These are phyloP conservation scores for Sterrhoptilus dennistouni DNA, from an alignment of 2,113 vertebrate genomes.

Conservation along the genomic window DNA sequence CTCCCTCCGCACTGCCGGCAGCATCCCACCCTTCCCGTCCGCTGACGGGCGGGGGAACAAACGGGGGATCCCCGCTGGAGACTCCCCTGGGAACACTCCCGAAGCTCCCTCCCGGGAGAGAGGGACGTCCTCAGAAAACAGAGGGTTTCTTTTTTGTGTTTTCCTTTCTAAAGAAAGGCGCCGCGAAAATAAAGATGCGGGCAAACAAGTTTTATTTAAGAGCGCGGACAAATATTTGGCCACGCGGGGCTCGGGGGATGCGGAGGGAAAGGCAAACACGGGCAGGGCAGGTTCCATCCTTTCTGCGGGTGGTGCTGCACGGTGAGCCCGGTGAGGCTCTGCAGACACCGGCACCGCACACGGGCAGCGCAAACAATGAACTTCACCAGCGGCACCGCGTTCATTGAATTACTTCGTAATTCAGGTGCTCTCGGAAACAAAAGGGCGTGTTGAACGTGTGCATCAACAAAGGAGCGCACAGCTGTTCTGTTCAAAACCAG, in stretches of 20 bases:
- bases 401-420: neutral
- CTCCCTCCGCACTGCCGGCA: neutral
- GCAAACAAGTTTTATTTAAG: neutral
- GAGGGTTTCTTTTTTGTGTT: neutral
- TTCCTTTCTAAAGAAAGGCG: neutral
- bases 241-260: neutral
- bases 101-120: too few species aligned
- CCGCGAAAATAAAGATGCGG: neutral
- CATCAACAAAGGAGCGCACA: neutral
- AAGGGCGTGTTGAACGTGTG: accelerated
- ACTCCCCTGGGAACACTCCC: too few species aligned
- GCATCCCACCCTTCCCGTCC: neutral
- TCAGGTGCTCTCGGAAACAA: neutral
- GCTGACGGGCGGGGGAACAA: neutral
- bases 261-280: neutral
- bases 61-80: neutral
- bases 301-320: accelerated
- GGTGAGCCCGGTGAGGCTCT: accelerated
- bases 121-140: accelerated
- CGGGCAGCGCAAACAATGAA: accelerated
- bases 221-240: neutral
- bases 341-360: neutral
- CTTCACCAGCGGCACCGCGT: accelerated
- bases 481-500: neutral
- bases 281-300: neutral